Evolutionary conservation across 2,888 invertebrate genomes (phyloP).

Genomic region (Synergus japonicus): DNA sequence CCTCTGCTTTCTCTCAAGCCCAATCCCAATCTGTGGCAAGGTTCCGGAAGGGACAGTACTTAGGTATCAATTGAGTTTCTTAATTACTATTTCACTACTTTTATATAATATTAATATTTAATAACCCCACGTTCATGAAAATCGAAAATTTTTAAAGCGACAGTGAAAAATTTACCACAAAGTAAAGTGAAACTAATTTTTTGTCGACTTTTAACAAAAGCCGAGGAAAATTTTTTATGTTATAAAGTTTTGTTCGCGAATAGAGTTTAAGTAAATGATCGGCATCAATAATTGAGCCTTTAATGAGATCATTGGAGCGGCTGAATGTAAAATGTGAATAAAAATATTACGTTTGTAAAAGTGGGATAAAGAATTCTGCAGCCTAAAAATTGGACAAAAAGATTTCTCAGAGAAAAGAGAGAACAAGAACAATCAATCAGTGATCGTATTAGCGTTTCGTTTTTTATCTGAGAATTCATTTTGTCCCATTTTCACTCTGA

Average conservation of each 20-base stretch:
- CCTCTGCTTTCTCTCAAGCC: slow-evolving; percentile 73
- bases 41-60: slow-evolving; percentile 75
- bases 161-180: background rate
- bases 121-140: background rate
- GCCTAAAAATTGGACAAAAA: too few species aligned
- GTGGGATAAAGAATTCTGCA: too few species aligned
- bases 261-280: background rate
- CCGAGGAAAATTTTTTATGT: background rate
- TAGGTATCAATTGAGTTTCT: slow-evolving; percentile 11
- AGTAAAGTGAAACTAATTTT: background rate
- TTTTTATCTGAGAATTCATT: too few species aligned
- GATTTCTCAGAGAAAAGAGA: too few species aligned
- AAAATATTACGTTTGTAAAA: too few species aligned
- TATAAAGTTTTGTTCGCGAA: background rate
- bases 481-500: too few species aligned
- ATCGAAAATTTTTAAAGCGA: background rate
- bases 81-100: background rate
- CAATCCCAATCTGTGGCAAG: slow-evolving; percentile 72
- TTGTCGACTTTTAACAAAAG: background rate
- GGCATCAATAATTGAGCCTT: background rate
- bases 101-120: slow-evolving; percentile 32
- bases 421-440: too few species aligned
- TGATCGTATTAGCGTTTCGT: too few species aligned
- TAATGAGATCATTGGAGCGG: background rate
- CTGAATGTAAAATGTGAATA: too few species aligned